phyloP scores from a whole-genome alignment of 2,113 vertebrate genomes.

The Neodontobutis hainanensis region DNA sequence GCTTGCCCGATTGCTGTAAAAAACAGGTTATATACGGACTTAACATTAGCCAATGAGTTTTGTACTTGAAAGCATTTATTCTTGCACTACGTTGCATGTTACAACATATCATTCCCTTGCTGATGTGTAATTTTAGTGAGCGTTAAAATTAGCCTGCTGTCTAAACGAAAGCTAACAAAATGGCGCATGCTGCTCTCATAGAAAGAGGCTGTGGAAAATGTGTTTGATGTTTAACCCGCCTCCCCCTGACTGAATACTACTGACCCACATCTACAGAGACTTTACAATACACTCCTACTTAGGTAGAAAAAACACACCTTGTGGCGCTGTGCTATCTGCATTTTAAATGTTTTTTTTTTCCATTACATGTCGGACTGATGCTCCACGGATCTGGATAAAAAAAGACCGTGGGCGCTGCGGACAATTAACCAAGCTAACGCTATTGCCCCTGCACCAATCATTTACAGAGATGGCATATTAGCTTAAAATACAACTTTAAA shows the following conservation, averaged over 20 bases:
- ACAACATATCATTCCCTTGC: accelerated
- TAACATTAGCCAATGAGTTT: not conserved
- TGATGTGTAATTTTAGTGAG: not conserved
- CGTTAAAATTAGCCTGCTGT: slow-evolving; percentile 48
- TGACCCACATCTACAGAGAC: not conserved
- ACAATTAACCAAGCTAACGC: not conserved
- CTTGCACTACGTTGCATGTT: no score
- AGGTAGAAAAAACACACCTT: not conserved
- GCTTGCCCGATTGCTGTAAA: slow-evolving; percentile 23
- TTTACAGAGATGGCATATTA: not conserved
- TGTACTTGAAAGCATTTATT: not conserved
- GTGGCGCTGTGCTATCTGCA: not conserved
- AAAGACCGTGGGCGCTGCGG: not conserved
- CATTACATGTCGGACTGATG: slow-evolving; percentile 9
- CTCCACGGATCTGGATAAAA: not conserved
- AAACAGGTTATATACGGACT: not conserved
- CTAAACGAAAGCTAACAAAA: slow-evolving; percentile 70
- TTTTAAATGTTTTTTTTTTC: not conserved
- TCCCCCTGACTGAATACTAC: slow-evolving; percentile 17
- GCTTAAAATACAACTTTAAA: not conserved
- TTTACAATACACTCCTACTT: not conserved
- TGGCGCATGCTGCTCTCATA: slow-evolving; percentile 67
- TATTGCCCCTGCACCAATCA: not conserved
- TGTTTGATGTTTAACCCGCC: slow-evolving; percentile 23
- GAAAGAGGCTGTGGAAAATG: slow-evolving; percentile 36